A percentile compares a stretch with the other conserved stretches of the same genome.
Evolutionary conservation across 2,888 invertebrate genomes (phyloP).

Genomic region (Arge pagana): DNA sequence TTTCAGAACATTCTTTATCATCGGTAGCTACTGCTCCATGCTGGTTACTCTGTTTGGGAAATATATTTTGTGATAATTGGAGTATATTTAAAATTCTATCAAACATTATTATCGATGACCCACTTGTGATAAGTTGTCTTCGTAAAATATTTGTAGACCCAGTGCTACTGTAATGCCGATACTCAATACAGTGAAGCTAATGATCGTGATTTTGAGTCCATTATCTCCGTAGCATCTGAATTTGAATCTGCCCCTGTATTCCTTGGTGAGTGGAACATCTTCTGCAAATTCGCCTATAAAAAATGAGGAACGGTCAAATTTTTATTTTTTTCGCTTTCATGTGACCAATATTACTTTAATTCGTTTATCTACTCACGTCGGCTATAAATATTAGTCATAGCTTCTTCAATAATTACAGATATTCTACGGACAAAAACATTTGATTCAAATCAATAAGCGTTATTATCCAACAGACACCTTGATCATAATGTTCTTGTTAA

Average conservation of each 20-base stretch:
- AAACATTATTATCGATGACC: slow-evolving; percentile 17
- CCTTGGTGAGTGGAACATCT: slow-evolving; percentile 51
- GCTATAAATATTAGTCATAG: no score
- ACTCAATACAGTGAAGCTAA: slow-evolving; percentile 69
- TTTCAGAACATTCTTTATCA: slow-evolving; percentile 70
- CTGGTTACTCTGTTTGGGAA: background rate
- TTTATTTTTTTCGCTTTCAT: slow-evolving; percentile 4
- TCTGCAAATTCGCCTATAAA: slow-evolving; percentile 38
- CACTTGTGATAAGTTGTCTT: slow-evolving; percentile 69
- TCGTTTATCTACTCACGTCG: no score
- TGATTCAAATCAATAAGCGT: no score
- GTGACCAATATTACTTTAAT: slow-evolving; percentile 14
- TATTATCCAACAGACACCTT: no score
- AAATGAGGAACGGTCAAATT: background rate
- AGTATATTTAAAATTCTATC: background rate
- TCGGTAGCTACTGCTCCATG: slow-evolving; percentile 79
- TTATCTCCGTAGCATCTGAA: slow-evolving; percentile 51
- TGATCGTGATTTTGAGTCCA: slow-evolving; percentile 70
- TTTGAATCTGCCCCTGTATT: slow-evolving; percentile 37
- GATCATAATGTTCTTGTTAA: no score
- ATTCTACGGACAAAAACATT: no score
- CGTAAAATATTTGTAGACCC: slow-evolving; percentile 73
- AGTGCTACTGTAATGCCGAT: slow-evolving; percentile 73
- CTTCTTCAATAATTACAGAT: no score
- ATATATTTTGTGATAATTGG: background rate